Evolutionary conservation across 2,888 invertebrate species (phyloP).

Genomic region (Ganaspis brasiliensis): DNA sequence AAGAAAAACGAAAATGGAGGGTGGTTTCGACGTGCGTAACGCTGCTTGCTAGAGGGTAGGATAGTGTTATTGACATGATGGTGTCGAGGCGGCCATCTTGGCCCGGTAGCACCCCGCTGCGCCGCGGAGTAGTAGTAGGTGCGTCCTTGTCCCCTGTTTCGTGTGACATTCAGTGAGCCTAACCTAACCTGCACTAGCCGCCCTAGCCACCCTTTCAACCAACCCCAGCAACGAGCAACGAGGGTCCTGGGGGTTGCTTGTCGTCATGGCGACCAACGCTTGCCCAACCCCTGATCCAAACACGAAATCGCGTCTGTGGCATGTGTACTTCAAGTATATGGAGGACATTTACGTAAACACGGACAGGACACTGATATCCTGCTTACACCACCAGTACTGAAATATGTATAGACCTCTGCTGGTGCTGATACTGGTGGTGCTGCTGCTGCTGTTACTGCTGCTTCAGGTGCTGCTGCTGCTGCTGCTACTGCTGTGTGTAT

Average conservation of each 20-base stretch:
- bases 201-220: conserved; percentile 79
- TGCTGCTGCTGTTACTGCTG: no score
- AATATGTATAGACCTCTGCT: no score
- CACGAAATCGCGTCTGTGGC: conserved; percentile 63
- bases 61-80: conserved; percentile 80
- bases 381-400: conserved; percentile 1
- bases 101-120: conserved; percentile 65
- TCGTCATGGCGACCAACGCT: conserved; percentile 79
- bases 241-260: conserved; percentile 79
- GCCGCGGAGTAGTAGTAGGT: conserved; percentile 57
- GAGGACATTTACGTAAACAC: conserved; percentile 44
- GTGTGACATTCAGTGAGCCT: conserved; percentile 77
- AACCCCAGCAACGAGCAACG: conserved; percentile 76
- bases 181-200: conserved; percentile 77
- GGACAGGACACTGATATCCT: conserved; percentile 4
- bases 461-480: background rate
- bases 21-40: conserved; percentile 53
- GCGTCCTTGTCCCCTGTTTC: conserved; percentile 75
- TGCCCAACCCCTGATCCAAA: conserved; percentile 65
- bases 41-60: conserved; percentile 61
- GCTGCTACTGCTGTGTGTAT: background rate
- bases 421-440: no score
- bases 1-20: conserved; percentile 47
- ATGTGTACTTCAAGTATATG: conserved; percentile 58
- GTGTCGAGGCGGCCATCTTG: conserved; percentile 80